Evolutionary conservation across 2,113 vertebrate species (phyloP).

Genomic region (Cochlearius cochlearius): DNA sequence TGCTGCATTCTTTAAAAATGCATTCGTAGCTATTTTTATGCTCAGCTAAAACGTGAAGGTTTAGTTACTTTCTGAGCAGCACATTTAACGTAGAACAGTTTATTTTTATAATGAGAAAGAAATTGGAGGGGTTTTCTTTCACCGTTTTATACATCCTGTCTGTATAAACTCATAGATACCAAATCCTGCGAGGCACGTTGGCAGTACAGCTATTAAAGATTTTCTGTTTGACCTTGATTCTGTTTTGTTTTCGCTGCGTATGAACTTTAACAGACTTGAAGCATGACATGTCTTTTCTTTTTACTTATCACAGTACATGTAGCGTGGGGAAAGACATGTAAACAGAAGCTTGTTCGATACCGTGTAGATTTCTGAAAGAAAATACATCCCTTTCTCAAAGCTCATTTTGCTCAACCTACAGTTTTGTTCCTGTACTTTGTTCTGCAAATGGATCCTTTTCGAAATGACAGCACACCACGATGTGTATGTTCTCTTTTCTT

Average conservation of each 20-base stretch:
- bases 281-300: slow-evolving; percentile 21
- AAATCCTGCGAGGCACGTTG: neutral
- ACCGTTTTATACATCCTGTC: neutral
- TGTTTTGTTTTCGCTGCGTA: slow-evolving; percentile 29
- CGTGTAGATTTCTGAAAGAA: neutral
- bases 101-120: slow-evolving; percentile 25
- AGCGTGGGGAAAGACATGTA: neutral
- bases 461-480: neutral
- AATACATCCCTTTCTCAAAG: neutral
- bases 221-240: slow-evolving; percentile 60
- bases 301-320: neutral
- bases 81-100: neutral
- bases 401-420: neutral
- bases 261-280: slow-evolving; percentile 63
- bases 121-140: neutral
- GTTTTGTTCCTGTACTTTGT: slow-evolving; percentile 11
- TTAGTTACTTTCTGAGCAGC: neutral
- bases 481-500: slow-evolving; percentile 15
- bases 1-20: neutral
- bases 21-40: neutral
- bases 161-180: slow-evolving; percentile 2
- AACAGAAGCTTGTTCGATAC: slow-evolving; percentile 13
- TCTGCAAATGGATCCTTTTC: slow-evolving; percentile 32
- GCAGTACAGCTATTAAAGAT: slow-evolving; percentile 26
- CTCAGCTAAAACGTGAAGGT: neutral